A percentile compares a stretch with the other conserved stretches of the same genome.
These are phyloP conservation scores for Myocastor coypus DNA, from an alignment of 2,113 vertebrate species.

Conservation along the genomic window DNA sequence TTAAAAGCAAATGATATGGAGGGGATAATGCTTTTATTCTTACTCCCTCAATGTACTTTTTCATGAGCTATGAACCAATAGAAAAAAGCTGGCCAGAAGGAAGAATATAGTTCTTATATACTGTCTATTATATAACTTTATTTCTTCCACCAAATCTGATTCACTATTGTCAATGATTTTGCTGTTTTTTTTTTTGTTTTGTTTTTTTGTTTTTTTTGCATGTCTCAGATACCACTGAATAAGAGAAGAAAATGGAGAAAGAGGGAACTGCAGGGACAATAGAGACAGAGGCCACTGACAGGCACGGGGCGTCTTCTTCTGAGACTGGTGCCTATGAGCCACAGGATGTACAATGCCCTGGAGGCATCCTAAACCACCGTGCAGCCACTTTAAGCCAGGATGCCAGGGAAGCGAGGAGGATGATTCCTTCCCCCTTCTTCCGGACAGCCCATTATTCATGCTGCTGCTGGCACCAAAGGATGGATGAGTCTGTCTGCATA, in stretches of 20 bases:
- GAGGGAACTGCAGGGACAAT: no score
- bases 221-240: not conserved
- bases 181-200: not conserved
- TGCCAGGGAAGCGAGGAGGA: conserved; percentile 59
- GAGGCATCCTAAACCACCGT: not conserved
- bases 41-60: not conserved
- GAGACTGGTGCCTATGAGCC: not conserved
- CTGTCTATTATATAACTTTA: not conserved
- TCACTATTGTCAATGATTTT: not conserved
- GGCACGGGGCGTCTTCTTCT: not conserved
- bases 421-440: conserved; percentile 30
- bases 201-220: no score
- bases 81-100: not conserved
- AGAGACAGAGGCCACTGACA: not conserved
- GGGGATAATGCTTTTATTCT: accelerated
- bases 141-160: not conserved
- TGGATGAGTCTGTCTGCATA: conserved; percentile 76
- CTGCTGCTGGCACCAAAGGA: conserved; percentile 55
- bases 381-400: not conserved
- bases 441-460: conserved; percentile 72
- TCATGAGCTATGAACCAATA: not conserved
- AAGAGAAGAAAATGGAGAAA: not conserved
- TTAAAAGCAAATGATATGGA: not conserved
- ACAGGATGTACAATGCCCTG: accelerated
- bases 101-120: not conserved